Conservation (phyloP, 2,797 vertebrate genomes). For the Chrysocyon brachyurus region DNA sequence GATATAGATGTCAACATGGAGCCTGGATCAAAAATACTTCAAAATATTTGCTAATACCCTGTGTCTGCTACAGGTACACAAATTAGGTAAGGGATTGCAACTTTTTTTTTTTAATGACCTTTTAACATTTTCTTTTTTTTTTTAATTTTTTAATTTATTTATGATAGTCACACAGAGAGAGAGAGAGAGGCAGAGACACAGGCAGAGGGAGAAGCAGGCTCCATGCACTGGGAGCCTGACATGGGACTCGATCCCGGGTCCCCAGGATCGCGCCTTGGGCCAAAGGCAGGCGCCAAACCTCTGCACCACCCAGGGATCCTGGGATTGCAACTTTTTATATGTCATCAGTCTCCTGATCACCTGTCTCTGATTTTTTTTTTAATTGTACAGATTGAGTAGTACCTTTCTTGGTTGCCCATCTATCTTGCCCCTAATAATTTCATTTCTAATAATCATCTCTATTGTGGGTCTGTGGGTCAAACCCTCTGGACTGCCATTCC, state of each 20-base stretch:
- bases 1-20: background rate
- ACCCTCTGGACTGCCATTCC: background rate
- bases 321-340: background rate
- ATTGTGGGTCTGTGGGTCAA: background rate
- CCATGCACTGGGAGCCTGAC: too few relatives aligned
- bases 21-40: background rate
- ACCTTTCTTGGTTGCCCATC: background rate
- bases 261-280: too few relatives aligned
- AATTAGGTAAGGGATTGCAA: background rate
- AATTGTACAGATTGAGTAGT: background rate
- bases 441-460: background rate
- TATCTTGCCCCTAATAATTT: background rate
- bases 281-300: too few relatives aligned
- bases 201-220: too few relatives aligned
- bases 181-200: too few relatives aligned
- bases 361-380: background rate
- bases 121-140: too few relatives aligned
- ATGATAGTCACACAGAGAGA: too few relatives aligned
- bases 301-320: too few relatives aligned
- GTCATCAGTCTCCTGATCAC: background rate
- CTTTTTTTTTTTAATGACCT: background rate
- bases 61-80: background rate
- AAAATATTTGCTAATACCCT: conserved; percentile 5
- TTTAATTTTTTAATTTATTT: too few relatives aligned
- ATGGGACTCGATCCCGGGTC: too few relatives aligned